Evolutionary conservation across 2,888 invertebrate genomes (phyloP), one percentile per base, ranked within the genome.

Genomic region (Pomacea canaliculata): DNA sequence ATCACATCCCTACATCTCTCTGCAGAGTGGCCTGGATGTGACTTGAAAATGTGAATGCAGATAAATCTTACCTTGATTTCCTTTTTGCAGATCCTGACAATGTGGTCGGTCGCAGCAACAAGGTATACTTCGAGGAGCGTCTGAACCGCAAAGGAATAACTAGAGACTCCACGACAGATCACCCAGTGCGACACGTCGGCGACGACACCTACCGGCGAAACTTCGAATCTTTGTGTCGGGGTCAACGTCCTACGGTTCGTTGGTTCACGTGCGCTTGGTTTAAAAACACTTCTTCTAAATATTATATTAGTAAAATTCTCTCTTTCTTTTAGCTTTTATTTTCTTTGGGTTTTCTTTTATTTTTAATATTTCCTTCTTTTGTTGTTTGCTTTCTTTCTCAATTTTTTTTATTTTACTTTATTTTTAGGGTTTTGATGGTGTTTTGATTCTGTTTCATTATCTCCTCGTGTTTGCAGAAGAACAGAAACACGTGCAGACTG

Each of bases 171-270:
- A 69, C 9, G 19, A 3, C 12, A 23, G 48, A 18, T 18, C 60
- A 19, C 13, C 62, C 74, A 10, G 46, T 62, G 0, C 68, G 74
- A 13, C 68, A 67, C 60, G 62, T 62, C 49, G 69, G 62, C 12
- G 74, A 74, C 13, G 74, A 74, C 74, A 19, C 9, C 23, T 74
- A 74, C 63, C 46, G 74, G 62, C 56, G 74, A 18, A 74, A 74
- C 62, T 74, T n/a, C 37, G 74, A 74, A 56, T 12, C 49, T 8
- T 68, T 74, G 7, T 74, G 74, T 48, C 68, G 74, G 8, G 74
- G 74, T 18, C 62, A 68, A 19, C 68, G 12, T 27, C 68, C 68
- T 8, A 27, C 13, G 68, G 68, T 68, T 27, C 12, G 68, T 63
- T 63, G 7, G 63, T 63, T 27, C 10, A 63, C 9, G 51, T 16